These are phyloP conservation scores for Embidobia sp. DNA, from an alignment of 2,888 invertebrate genomes.

Conservation along the genomic window DNA sequence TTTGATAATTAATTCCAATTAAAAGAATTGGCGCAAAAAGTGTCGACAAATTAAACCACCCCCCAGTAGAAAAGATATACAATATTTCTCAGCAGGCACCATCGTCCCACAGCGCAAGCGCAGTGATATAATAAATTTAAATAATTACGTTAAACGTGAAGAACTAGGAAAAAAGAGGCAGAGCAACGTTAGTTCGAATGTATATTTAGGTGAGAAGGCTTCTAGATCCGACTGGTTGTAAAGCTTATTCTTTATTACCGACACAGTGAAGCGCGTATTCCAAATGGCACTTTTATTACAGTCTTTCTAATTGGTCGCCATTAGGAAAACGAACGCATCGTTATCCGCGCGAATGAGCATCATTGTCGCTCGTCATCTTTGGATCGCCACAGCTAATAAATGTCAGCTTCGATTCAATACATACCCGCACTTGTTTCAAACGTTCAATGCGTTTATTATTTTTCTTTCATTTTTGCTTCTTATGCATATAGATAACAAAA, in stretches of 20 bases:
- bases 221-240: constrained; percentile 70
- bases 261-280: constrained; percentile 73
- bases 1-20: constrained; percentile 18
- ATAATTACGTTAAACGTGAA: constrained; percentile 79
- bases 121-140: constrained; percentile 76
- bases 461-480: no score
- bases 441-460: constrained; percentile 35
- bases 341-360: constrained; percentile 62
- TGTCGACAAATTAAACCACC: constrained; percentile 50
- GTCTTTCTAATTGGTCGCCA: constrained; percentile 79
- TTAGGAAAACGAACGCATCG: constrained; percentile 72
- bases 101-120: constrained; percentile 59
- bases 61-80: constrained; percentile 16
- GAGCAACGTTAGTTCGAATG: constrained; percentile 69
- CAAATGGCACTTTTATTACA: constrained; percentile 79
- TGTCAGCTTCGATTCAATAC: constrained; percentile 59
- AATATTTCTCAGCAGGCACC: constrained; percentile 37
- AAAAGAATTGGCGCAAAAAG: constrained; percentile 36
- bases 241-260: constrained; percentile 75
- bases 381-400: constrained; percentile 53
- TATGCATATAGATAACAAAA: no score
- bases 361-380: constrained; percentile 64
- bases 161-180: constrained; percentile 71
- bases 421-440: constrained; percentile 42
- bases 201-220: constrained; percentile 76